Evolutionary conservation across 2,113 vertebrate genomes (phyloP).

Genomic region (Cinclus mexicanus): DNA sequence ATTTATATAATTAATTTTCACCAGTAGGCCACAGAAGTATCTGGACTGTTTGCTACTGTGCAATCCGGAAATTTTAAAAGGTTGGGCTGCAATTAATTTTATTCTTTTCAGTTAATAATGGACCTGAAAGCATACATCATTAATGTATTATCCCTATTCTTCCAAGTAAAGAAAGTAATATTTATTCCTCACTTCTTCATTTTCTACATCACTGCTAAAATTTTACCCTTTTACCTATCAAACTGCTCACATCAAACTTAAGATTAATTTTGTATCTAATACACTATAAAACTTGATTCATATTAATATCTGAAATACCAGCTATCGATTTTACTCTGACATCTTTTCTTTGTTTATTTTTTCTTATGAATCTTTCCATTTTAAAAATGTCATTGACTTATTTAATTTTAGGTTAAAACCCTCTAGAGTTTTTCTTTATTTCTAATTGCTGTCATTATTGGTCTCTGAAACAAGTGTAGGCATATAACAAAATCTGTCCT

Average conservation of each 20-base stretch:
- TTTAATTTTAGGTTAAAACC: not conserved
- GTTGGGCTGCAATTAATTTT: not conserved
- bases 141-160: not conserved
- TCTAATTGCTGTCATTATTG: not conserved
- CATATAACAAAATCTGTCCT: not conserved
- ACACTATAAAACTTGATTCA: not conserved
- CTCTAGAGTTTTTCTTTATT: not conserved
- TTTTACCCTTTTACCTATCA: not conserved
- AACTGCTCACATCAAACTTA: not conserved
- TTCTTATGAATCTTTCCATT: not conserved
- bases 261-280: not conserved
- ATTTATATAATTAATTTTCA: not conserved
- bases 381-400: not conserved
- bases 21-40: not conserved
- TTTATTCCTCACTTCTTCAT: not conserved
- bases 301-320: not conserved
- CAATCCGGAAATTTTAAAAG: not conserved
- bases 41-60: not conserved
- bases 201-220: not conserved
- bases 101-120: not conserved
- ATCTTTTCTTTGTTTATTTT: not conserved
- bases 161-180: not conserved
- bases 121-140: not conserved
- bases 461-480: not conserved
- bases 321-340: not conserved